phyloP scores from a whole-genome alignment of 1,140 invertebrate genomes.

The Drosophila kanapiae region DNA sequence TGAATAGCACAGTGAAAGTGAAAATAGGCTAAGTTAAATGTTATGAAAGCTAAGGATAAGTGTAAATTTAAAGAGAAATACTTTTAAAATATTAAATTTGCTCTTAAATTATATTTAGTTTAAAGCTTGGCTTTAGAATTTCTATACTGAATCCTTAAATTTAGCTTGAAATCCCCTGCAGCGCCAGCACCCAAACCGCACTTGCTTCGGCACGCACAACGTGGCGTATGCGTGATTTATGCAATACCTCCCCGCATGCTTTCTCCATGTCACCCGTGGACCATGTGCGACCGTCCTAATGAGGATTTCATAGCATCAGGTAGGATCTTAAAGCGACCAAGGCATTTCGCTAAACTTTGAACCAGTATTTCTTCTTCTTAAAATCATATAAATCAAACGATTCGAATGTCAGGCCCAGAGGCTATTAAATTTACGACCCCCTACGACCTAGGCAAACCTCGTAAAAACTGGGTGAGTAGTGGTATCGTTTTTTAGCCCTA shows the following conservation, averaged over 20 bases:
- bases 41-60: not conserved
- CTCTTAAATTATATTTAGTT: too few relatives aligned
- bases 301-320: slow-evolving; percentile 45
- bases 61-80: too few relatives aligned
- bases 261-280: not conserved
- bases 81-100: too few relatives aligned
- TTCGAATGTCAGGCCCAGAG: slow-evolving; percentile 44
- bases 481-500: slow-evolving; percentile 47
- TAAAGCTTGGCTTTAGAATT: too few relatives aligned
- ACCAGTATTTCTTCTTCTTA: slow-evolving; percentile 41
- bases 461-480: slow-evolving; percentile 13
- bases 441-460: slow-evolving; percentile 15
- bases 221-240: slow-evolving; percentile 71
- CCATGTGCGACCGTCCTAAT: slow-evolving; percentile 43
- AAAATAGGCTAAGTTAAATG: not conserved
- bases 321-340: slow-evolving; percentile 25
- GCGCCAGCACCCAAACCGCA: not conserved
- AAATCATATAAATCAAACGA: slow-evolving; percentile 59
- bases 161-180: slow-evolving; percentile 6
- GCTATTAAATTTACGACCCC: slow-evolving; percentile 69
- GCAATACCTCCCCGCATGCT: not conserved
- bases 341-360: slow-evolving; percentile 8
- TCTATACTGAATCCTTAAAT: not conserved
- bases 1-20: not conserved
- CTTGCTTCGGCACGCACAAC: slow-evolving; percentile 36